Conservation (phyloP, 2,113 vertebrate genomes). For the Parotia lawesii region DNA sequence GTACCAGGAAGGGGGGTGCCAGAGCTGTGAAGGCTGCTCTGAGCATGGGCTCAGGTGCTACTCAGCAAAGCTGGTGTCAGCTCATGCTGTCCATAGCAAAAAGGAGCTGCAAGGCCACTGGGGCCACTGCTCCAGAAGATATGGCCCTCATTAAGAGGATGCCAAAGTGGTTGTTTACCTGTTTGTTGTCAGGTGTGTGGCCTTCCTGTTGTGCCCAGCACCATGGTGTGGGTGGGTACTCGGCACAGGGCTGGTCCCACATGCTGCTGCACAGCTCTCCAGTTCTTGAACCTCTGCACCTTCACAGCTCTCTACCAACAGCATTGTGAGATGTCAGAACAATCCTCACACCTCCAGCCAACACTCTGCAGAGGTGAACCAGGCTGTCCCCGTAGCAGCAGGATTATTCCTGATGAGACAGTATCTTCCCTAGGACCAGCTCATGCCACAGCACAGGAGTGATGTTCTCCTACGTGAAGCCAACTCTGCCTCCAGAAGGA, state of each 20-base stretch:
- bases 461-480: background rate
- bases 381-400: background rate
- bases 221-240: background rate
- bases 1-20: background rate
- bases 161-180: background rate
- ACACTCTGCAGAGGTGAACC: background rate
- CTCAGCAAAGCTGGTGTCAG: background rate
- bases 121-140: background rate
- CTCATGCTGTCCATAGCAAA: fast-evolving
- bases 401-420: background rate
- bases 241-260: background rate
- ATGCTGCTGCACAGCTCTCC: background rate
- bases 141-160: background rate
- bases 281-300: background rate
- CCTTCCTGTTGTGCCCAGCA: background rate
- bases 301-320: background rate
- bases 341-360: background rate
- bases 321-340: background rate
- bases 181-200: background rate
- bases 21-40: background rate
- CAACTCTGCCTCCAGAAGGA: background rate
- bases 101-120: background rate
- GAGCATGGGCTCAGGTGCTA: background rate
- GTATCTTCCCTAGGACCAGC: background rate
- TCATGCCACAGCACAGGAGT: background rate